Evolutionary conservation across 2,888 invertebrate genomes (phyloP).

Genomic region (Xanthia icteritia): DNA sequence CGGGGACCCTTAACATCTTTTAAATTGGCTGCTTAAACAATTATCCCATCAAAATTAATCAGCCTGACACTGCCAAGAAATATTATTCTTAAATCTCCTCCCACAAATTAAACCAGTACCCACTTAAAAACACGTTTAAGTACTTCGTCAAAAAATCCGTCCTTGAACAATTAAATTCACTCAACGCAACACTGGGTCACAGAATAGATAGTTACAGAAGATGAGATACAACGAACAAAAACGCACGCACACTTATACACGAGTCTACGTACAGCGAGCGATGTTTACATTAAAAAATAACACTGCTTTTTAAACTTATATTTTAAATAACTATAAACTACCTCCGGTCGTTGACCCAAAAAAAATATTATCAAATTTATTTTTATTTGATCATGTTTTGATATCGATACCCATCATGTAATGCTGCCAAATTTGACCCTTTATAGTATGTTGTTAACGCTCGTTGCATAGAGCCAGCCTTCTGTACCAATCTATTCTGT

Average conservation of each 20-base stretch:
- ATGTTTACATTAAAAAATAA: not conserved
- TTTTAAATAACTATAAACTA: not conserved
- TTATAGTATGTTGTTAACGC: not conserved
- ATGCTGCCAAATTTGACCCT: not conserved
- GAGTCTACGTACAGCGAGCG: not conserved
- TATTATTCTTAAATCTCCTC: constrained; percentile 31
- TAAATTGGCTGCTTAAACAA: not conserved
- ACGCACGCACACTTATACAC: not conserved
- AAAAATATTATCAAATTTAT: not conserved
- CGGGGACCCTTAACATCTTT: not conserved
- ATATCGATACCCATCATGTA: not conserved
- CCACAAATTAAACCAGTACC: constrained; percentile 47
- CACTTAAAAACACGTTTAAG: constrained; percentile 46
- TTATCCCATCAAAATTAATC: constrained; percentile 8
- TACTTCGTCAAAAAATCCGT: constrained; percentile 59
- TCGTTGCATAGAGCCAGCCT: not conserved
- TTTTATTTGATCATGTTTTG: not conserved
- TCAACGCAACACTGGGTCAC: constrained; percentile 63
- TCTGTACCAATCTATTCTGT: not conserved
- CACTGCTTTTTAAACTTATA: not conserved
- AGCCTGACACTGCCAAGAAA: constrained; percentile 23
- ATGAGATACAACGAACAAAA: not conserved
- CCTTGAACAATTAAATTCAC: constrained; percentile 75
- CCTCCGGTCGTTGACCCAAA: not conserved
- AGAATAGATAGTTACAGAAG: constrained; percentile 13